A percentile compares a stretch with the other conserved stretches of the same genome.
Evolutionary conservation across 2,113 vertebrate genomes (phyloP).

Genomic region (Cygnus atratus): DNA sequence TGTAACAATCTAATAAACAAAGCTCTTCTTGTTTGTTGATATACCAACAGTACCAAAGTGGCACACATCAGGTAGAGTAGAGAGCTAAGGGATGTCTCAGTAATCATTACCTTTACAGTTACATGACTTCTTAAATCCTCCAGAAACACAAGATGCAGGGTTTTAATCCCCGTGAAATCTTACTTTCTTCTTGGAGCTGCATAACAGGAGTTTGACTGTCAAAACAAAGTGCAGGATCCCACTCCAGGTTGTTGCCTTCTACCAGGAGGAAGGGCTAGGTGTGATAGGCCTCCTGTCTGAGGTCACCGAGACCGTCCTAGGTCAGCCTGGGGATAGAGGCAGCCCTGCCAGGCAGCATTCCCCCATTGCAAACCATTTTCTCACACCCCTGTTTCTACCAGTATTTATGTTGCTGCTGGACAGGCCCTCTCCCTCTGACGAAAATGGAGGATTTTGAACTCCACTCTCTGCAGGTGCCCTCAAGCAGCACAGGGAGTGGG

Average conservation of each 20-base stretch:
- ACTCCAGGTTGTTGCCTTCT: not conserved
- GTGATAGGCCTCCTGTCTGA: not conserved
- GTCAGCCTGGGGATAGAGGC: not conserved
- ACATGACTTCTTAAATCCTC: not conserved
- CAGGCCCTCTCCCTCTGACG: not conserved
- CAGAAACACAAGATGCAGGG: fast-evolving
- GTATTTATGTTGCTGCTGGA: not conserved
- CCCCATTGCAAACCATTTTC: fast-evolving
- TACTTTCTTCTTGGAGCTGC: not conserved
- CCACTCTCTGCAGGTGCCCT: not conserved
- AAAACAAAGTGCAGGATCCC: not conserved
- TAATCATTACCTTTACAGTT: not conserved
- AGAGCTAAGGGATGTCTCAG: not conserved
- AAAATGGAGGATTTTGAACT: not conserved
- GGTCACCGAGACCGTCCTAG: not conserved
- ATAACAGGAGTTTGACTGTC: not conserved
- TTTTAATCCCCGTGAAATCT: not conserved
- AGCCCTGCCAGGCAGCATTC: not conserved
- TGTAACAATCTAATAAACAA: not conserved
- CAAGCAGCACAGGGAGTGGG: fast-evolving
- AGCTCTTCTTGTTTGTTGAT: not conserved
- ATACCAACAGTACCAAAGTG: not conserved
- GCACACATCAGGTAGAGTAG: not conserved
- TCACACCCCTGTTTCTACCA: not conserved
- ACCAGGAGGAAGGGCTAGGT: not conserved